Conservation (phyloP, 2,113 vertebrate species). For the Pseudopipra pipra region DNA sequence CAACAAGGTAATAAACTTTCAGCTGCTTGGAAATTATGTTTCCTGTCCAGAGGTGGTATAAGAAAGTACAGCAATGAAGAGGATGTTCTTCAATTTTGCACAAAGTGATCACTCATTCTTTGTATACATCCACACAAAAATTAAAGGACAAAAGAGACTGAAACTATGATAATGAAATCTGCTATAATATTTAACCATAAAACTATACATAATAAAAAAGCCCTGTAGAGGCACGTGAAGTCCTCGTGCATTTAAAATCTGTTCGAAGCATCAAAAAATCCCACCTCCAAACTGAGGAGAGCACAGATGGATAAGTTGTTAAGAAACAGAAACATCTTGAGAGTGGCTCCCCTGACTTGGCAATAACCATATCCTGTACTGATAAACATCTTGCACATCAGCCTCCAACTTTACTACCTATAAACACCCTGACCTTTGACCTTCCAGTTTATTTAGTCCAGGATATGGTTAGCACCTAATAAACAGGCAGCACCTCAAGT, state of each 20-base stretch:
- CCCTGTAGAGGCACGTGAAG: neutral
- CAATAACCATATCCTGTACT: slow-evolving; percentile 28
- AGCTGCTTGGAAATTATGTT: neutral
- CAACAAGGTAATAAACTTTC: neutral
- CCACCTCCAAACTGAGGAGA: neutral
- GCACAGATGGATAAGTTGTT: neutral
- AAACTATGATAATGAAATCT: neutral
- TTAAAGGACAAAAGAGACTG: neutral
- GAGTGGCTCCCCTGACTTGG: neutral
- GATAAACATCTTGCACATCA: slow-evolving; percentile 67
- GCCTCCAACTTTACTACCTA: slow-evolving; percentile 55
- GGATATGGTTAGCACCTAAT: slow-evolving; percentile 69
- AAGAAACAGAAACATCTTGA: slow-evolving; percentile 25
- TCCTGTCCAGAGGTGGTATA: neutral
- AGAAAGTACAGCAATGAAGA: neutral
- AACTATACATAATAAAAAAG: neutral
- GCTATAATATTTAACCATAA: neutral
- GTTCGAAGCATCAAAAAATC: neutral
- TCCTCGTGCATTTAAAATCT: neutral
- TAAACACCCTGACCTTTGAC: slow-evolving; percentile 66
- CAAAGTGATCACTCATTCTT: neutral
- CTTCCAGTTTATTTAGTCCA: slow-evolving; percentile 64
- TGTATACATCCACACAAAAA: neutral
- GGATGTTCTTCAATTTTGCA: neutral
- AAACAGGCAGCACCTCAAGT: slow-evolving; percentile 60